Conservation (phyloP, 2,888 invertebrate genomes). For the Tortricodes alternella region DNA sequence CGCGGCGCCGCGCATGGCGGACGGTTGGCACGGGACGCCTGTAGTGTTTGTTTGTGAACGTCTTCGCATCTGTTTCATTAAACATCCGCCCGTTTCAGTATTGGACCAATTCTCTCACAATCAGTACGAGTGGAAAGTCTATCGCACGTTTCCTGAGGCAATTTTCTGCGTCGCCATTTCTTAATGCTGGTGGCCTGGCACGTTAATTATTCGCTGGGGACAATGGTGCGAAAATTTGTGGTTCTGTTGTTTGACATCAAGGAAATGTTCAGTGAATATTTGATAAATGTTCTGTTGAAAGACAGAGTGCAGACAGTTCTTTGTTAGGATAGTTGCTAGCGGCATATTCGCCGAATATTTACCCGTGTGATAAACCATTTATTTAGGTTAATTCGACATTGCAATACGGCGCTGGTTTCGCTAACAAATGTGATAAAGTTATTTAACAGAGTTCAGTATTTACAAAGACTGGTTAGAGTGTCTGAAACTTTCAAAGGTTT, state of each 20-base stretch:
- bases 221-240: constrained; percentile 69
- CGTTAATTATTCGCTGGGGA: constrained; percentile 46
- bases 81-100: constrained; percentile 74
- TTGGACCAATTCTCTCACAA: constrained; percentile 67
- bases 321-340: constrained; percentile 39
- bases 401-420: constrained; percentile 35
- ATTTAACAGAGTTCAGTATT: constrained; percentile 19
- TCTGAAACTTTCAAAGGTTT: neutral
- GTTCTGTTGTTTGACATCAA: constrained; percentile 73
- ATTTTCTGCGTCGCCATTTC: constrained; percentile 58
- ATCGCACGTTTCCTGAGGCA: constrained; percentile 42
- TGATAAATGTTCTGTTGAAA: constrained; percentile 72
- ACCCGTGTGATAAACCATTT: constrained; percentile 48
- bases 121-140: constrained; percentile 61
- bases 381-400: constrained; percentile 42
- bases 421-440: constrained; percentile 27
- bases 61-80: constrained; percentile 77
- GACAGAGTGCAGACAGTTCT: constrained; percentile 67
- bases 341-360: constrained; percentile 44
- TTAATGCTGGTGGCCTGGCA: constrained; percentile 33
- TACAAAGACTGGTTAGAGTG: constrained; percentile 24
- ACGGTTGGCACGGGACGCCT: constrained; percentile 65
- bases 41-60: constrained; percentile 70
- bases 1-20: constrained; percentile 40
- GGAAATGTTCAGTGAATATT: constrained; percentile 78